A percentile compares a stretch with the other conserved stretches of the same genome.
Evolutionary conservation across 2,113 vertebrate species (phyloP).

Genomic region (Scortum barcoo): DNA sequence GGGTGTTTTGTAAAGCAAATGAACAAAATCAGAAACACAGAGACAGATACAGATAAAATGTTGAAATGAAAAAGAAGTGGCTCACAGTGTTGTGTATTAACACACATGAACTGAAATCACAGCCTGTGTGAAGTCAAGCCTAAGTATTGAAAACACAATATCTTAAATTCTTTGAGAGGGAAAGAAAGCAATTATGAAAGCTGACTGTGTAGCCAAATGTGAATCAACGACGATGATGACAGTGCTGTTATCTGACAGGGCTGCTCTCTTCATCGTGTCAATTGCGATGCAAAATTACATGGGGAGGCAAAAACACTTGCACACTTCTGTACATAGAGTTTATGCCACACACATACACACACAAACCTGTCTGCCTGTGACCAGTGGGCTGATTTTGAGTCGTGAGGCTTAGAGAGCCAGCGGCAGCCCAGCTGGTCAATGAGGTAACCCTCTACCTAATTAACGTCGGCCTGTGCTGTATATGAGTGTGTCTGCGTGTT

Average conservation of each 20-base stretch:
- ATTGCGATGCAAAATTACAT: background rate
- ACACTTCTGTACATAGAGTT: constrained; percentile 5
- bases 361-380: constrained; percentile 23
- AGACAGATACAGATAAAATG: background rate
- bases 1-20: constrained; percentile 21
- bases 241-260: background rate
- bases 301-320: background rate
- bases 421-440: constrained; percentile 37
- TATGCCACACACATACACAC: constrained; percentile 1
- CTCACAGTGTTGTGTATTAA: background rate
- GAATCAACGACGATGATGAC: background rate
- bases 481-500: constrained; percentile 15
- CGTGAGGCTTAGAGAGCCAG: constrained; percentile 35
- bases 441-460: constrained; percentile 53
- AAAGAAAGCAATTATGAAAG: background rate
- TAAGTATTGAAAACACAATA: background rate
- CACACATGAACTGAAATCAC: background rate
- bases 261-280: background rate
- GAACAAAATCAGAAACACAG: constrained; percentile 11
- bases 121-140: background rate
- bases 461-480: constrained; percentile 32
- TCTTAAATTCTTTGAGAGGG: background rate
- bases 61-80: background rate
- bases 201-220: background rate
- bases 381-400: constrained; percentile 11